Evolutionary conservation across 2,888 invertebrate genomes (phyloP).

Genomic region (Cerastis rubricosa): DNA sequence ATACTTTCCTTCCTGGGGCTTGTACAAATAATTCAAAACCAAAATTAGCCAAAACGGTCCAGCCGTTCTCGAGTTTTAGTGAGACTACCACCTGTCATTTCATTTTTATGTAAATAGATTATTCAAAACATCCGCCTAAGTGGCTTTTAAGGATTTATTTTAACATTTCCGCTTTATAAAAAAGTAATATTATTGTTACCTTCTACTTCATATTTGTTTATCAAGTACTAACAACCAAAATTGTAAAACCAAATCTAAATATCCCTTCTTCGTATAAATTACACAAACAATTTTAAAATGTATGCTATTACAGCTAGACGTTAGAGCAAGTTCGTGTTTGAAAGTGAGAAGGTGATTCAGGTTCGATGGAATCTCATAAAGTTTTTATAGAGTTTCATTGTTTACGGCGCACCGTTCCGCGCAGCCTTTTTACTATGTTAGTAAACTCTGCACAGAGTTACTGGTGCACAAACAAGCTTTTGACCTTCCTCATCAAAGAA

Average conservation of each 20-base stretch:
- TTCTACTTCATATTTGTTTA: no score
- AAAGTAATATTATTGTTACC: background rate
- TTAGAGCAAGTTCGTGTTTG: slow-evolving; percentile 40
- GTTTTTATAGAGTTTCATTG: slow-evolving; percentile 71
- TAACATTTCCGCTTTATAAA: background rate
- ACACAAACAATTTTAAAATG: slow-evolving; percentile 33
- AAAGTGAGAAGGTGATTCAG: slow-evolving; percentile 56
- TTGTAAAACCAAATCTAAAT: slow-evolving; percentile 20
- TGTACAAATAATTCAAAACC: no score
- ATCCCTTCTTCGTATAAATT: slow-evolving; percentile 21
- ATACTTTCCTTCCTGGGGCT: no score
- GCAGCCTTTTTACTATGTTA: slow-evolving; percentile 64
- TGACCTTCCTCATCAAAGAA: slow-evolving; percentile 18
- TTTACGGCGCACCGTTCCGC: slow-evolving; percentile 62
- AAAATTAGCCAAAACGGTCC: no score
- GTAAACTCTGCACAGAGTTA: slow-evolving; percentile 36
- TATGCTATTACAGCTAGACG: no score
- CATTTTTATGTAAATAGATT: no score
- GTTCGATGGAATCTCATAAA: slow-evolving; percentile 70
- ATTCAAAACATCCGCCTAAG: slow-evolving; percentile 3
- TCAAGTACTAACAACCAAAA: slow-evolving; percentile 19
- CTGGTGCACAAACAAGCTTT: slow-evolving; percentile 47
- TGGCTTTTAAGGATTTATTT: background rate
- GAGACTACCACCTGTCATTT: no score
- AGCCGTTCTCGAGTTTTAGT: no score